phyloP scores from a whole-genome alignment of 92 coral and sea anemone species.

The Montipora capitata region DNA sequence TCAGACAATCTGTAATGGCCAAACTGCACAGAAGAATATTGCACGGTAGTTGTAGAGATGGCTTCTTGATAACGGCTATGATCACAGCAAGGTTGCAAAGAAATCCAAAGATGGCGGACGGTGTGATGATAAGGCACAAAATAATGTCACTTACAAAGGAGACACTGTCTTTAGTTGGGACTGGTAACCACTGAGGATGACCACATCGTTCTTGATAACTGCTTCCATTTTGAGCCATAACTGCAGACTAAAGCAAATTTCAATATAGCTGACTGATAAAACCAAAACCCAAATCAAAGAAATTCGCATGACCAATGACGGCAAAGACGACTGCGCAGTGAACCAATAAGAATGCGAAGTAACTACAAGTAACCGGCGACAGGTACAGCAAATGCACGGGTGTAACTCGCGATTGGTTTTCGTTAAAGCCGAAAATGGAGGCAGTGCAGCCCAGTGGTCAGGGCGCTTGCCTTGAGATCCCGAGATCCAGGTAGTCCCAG shows the following conservation, averaged over 20 bases:
- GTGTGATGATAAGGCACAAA: not conserved
- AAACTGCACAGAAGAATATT: constrained; percentile 28
- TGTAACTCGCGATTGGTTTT: too few relatives aligned
- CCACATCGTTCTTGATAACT: constrained; percentile 2
- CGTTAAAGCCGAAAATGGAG: too few relatives aligned
- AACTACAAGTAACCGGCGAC: too few relatives aligned
- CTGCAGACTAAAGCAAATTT: not conserved
- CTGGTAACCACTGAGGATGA: not conserved
- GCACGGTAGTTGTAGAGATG: not conserved
- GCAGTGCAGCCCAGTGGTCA: too few relatives aligned
- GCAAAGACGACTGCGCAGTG: too few relatives aligned
- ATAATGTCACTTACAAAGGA: not conserved
- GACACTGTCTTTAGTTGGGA: not conserved
- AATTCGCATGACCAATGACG: too few relatives aligned
- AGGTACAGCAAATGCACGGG: too few relatives aligned
- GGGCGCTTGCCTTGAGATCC: too few relatives aligned
- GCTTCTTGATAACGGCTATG: not conserved
- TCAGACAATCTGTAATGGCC: constrained; percentile 12
- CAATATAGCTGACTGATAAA: too few relatives aligned
- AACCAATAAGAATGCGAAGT: too few relatives aligned
- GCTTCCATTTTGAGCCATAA: not conserved
- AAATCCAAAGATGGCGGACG: not conserved
- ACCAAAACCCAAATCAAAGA: too few relatives aligned
- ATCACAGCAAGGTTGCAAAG: not conserved
- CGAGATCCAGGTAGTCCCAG: too few relatives aligned